Percentiles rank a stretch among this genome's conserved stretches.
Evolutionary conservation across 2,113 vertebrate species (phyloP).

Genomic region (Empidonax alnorum): DNA sequence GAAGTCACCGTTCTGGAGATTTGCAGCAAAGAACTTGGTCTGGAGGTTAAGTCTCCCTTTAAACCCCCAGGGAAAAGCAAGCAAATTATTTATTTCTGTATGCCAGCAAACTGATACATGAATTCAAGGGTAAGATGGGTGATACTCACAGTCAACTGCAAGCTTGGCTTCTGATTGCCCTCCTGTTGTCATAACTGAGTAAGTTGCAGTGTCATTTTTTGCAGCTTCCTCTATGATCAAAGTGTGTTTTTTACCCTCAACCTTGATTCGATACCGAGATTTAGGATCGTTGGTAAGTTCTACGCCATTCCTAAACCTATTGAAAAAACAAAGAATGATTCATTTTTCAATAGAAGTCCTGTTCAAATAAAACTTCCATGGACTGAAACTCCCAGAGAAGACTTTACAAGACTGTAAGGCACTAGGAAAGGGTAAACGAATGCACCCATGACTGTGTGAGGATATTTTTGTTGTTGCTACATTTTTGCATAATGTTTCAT

Average conservation of each 20-base stretch:
- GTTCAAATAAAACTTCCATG: background rate
- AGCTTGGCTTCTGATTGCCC: conserved; percentile 88
- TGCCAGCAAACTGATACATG: background rate
- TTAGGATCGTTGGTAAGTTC: conserved; percentile 88
- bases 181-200: conserved; percentile 92
- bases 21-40: background rate
- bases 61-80: background rate
- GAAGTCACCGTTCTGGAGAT: background rate
- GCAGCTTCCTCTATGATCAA: conserved; percentile 92
- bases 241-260: conserved; percentile 90
- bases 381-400: background rate
- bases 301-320: conserved; percentile 95
- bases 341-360: background rate
- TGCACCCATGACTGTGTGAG: background rate
- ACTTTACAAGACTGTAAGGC: background rate
- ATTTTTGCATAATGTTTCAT: background rate
- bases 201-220: conserved; percentile 89
- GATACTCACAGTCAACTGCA: conserved; percentile 85
- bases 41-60: background rate
- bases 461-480: background rate
- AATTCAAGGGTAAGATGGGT: background rate
- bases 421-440: background rate
- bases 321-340: background rate
- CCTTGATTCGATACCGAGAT: conserved; percentile 87
- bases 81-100: background rate